Conservation (phyloP, 2,888 invertebrate genomes). For the Nemapogon koenigi region DNA sequence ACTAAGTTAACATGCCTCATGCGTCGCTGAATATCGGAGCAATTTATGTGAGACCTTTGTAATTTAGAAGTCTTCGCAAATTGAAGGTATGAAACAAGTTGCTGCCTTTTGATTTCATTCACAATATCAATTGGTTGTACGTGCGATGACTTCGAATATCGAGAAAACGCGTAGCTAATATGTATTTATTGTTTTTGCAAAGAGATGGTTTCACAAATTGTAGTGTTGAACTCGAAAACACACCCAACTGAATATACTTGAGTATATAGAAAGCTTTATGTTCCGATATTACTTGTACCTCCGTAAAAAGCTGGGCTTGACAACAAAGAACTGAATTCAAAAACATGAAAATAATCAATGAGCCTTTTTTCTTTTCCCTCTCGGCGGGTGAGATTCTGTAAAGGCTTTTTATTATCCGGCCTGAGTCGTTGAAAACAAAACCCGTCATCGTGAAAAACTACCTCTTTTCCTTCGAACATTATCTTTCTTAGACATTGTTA, state of each 20-base stretch:
- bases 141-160: too few species aligned
- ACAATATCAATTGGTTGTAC: constrained; percentile 4
- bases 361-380: not conserved
- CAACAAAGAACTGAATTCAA: constrained; percentile 27
- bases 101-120: constrained; percentile 15
- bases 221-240: too few species aligned
- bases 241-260: too few species aligned
- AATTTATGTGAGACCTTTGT: constrained; percentile 61
- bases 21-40: constrained; percentile 57
- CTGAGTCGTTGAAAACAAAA: constrained; percentile 10
- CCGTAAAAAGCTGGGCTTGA: constrained; percentile 1
- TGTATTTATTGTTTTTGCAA: too few species aligned
- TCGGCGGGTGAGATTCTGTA: not conserved
- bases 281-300: too few species aligned
- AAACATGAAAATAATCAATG: constrained; percentile 30
- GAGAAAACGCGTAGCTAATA: too few species aligned
- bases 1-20: constrained; percentile 48
- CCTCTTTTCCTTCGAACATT: constrained; percentile 10
- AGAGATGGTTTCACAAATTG: too few species aligned
- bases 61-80: constrained; percentile 56
- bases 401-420: constrained; percentile 9
- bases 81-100: constrained; percentile 46
- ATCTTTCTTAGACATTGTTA: constrained; percentile 10
- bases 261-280: too few species aligned
- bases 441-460: constrained; percentile 10